Base-by-base conservation (phyloP, 2,797 vertebrate genomes). In the Cuniculus paca region DNA sequence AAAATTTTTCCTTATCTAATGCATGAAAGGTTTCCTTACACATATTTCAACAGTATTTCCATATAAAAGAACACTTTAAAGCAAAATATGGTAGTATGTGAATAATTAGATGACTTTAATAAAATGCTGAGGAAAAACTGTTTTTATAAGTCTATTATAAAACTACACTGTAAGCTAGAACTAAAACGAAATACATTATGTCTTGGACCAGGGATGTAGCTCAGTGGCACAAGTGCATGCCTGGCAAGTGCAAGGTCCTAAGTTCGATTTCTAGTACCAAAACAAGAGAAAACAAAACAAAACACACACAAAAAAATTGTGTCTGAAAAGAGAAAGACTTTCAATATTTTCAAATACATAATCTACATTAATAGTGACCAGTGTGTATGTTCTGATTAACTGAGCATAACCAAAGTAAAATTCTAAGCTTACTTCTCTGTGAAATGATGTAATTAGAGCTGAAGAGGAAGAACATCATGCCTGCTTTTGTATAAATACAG, bases 401-500 rank as follows among this genome's bases (percentile, higher is more conserved):
- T 82, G 56, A 94, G 45, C 9, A 84, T 45, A 94, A 92, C 42
- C 74, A 92, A 80, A 95, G 54, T 63, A 88, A 84, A 88, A 60
- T 61, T 78, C 48, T 91, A 58, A 89, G 72, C n/a, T 93, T 54
- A 81, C 72, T 97, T 97, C 88, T 87, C 75, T 94, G 36, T 81
- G n/a, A 77, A 97, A 83, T 95, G 91, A 95, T 24, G 45, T 52
- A 87, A 95, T 58, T 70, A 87, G 79, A 93, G 54, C 45, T 75
- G 16, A 95, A 89, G 52, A 91, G 65, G 89, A 90, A 93, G 82
- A 94, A 86, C 58, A 95, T 11, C 88, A 65, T 72, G 28, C n/a
- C 31, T 93, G 14, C 36, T 94, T 87, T 54, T 94, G 88, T 83
- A 88, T 63, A 97, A 96, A 94, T 77, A 90, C 16, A 97, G 94